Conservation (phyloP, 2,113 vertebrate species). For the Scartelaos histophorus region DNA sequence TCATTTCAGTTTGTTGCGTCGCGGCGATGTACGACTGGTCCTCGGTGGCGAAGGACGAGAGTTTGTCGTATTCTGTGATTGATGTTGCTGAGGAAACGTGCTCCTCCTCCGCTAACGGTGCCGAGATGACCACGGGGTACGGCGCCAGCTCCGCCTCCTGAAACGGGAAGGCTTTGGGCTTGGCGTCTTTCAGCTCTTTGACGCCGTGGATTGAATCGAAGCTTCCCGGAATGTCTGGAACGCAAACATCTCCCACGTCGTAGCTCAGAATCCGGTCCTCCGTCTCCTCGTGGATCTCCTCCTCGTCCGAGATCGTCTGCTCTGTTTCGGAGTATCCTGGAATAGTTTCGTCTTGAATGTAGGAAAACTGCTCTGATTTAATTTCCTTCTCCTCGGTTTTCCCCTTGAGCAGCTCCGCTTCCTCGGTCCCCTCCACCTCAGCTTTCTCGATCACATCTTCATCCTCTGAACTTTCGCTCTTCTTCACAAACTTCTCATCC, state of each 20-base stretch:
- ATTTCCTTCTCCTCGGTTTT: constrained; percentile 72
- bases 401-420: constrained; percentile 69
- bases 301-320: constrained; percentile 97
- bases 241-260: constrained; percentile 85
- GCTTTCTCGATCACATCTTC: constrained; percentile 86
- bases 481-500: constrained; percentile 40
- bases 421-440: constrained; percentile 89
- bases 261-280: constrained; percentile 91
- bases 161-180: constrained; percentile 76
- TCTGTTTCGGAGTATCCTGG: constrained; percentile 96
- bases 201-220: constrained; percentile 86
- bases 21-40: constrained; percentile 93
- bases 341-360: constrained; percentile 97
- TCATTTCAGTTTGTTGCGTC: constrained; percentile 88
- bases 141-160: constrained; percentile 84
- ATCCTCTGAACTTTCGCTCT: constrained; percentile 69
- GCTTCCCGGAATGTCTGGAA: constrained; percentile 84
- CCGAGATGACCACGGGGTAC: constrained; percentile 88
- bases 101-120: constrained; percentile 95
- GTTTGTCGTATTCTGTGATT: constrained; percentile 96
- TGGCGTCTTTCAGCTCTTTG: constrained; percentile 78
- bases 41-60: constrained; percentile 93
- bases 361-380: constrained; percentile 84
- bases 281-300: constrained; percentile 91
- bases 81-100: constrained; percentile 96